Evolutionary conservation across 2,797 vertebrate genomes (phyloP), one percentile per base, ranked within the genome.

Genomic region (Loriculus beryllinus): DNA sequence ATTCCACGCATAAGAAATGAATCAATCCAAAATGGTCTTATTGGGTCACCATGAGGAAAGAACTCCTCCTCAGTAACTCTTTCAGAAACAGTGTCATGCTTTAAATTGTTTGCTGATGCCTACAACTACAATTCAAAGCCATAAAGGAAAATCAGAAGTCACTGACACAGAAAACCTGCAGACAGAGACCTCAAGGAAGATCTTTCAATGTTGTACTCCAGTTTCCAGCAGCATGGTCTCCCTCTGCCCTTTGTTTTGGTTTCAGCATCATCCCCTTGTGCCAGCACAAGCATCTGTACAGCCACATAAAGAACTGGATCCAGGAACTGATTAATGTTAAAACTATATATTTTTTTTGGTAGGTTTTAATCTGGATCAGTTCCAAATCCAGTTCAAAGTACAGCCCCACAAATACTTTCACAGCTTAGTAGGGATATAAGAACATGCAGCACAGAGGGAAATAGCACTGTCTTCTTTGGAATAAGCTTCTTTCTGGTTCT

Each of bases 221-320:
- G 52, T 57, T 88, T 89, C 85, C 69, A 94, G 65, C 87, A 94
- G 69, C 1, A 6, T 72, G 87, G 87, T 90, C 87, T 90, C 85
- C 22, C 52, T 93, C 79, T 93, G 64, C 79, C 96, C 89, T 93
- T 95, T 92, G 79, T 82, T 95, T 91, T 95, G 95, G 95, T 79
- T 69, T 65, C 85, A 37, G 59, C 54, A 91, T 56, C 72, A 81
- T 59, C 35, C 16, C 17, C 49, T 76, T 75, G 77, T 88, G 91
- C 96, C 96, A 96, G 93, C 85, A 95, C 47, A 95, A 96, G 94
- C 89, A 92, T 93, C 91, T 91, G 57, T 76, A 67, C 92, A 96
- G 92, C 89, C 94, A 93, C 63, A 82, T 4, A 90, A 42, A 76
- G 72, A 94, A 92, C 39, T 54, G 62, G 26, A 90, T 92, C 85